These are phyloP conservation scores for Pantherophis alleghaniensis DNA, from an alignment of 2,797 vertebrate species.

Conservation along the genomic window DNA sequence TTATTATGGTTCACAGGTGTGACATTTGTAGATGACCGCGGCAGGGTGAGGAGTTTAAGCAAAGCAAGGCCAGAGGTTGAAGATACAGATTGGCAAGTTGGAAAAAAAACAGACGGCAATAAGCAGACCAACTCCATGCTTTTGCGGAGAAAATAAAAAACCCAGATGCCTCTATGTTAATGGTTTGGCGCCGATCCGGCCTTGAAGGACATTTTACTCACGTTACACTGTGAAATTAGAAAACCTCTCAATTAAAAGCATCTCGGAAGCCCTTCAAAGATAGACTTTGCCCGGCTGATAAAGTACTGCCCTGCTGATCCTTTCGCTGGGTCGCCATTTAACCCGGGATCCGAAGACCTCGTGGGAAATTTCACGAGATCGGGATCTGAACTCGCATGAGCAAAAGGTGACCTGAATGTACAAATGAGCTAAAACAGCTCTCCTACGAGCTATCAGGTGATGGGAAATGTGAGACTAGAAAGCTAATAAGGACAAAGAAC, in stretches of 20 bases:
- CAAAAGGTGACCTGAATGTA: slow-evolving; percentile 1
- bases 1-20: background rate
- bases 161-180: background rate
- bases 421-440: background rate
- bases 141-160: background rate
- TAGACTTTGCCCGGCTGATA: background rate
- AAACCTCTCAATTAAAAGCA: background rate
- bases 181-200: background rate
- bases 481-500: background rate
- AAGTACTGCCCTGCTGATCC: background rate
- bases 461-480: background rate
- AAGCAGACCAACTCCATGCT: background rate
- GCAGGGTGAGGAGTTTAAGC: background rate
- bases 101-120: background rate
- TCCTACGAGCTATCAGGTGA: background rate
- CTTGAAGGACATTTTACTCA: background rate
- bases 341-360: background rate
- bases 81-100: background rate
- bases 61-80: background rate
- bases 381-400: background rate
- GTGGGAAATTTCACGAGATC: background rate
- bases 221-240: background rate
- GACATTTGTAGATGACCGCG: accelerated
- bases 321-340: background rate
- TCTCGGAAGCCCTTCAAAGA: background rate